Evolutionary conservation across 2,888 invertebrate genomes (phyloP).

Genomic region (Synanthedon myopaeformis): DNA sequence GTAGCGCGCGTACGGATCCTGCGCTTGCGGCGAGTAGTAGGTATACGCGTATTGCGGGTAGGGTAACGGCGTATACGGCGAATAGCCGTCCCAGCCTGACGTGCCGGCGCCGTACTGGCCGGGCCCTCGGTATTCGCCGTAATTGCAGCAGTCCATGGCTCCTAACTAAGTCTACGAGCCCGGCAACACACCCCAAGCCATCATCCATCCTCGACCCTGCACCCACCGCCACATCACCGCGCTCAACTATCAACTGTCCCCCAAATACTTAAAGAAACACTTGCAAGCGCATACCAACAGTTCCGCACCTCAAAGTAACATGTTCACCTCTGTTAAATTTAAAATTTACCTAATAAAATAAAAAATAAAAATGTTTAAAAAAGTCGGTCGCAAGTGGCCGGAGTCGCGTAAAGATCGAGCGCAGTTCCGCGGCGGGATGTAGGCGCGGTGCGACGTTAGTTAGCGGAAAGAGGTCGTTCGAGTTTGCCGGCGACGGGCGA

Average conservation of each 20-base stretch:
- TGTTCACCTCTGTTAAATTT: not conserved
- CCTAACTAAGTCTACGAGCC: slow-evolving; percentile 39
- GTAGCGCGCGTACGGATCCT: slow-evolving; percentile 58
- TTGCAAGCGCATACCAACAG: slow-evolving; percentile 1
- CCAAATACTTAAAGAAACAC: not conserved
- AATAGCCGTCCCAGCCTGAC: slow-evolving; percentile 29
- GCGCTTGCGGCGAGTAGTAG: slow-evolving; percentile 29
- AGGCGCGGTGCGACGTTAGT: slow-evolving; percentile 62
- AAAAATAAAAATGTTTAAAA: not conserved
- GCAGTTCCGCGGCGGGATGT: slow-evolving; percentile 60
- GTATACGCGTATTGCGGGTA: slow-evolving; percentile 19
- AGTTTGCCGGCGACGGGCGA: slow-evolving; percentile 59
- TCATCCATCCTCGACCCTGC: slow-evolving; percentile 36
- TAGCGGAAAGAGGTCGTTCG: slow-evolving; percentile 66
- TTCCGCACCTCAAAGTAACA: not conserved
- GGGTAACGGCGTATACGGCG: slow-evolving; percentile 36
- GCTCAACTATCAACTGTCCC: not conserved
- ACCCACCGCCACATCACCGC: slow-evolving; percentile 25
- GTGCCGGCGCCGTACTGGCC: slow-evolving; percentile 33
- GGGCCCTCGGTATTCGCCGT: slow-evolving; percentile 57
- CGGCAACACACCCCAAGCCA: slow-evolving; percentile 35
- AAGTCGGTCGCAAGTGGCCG: not conserved
- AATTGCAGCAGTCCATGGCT: slow-evolving; percentile 65
- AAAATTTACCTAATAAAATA: not conserved
- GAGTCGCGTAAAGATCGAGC: slow-evolving; percentile 30